Evolutionary conservation across 2,888 invertebrate genomes (phyloP).

Genomic region (Caenorhabditis auriculariae): DNA sequence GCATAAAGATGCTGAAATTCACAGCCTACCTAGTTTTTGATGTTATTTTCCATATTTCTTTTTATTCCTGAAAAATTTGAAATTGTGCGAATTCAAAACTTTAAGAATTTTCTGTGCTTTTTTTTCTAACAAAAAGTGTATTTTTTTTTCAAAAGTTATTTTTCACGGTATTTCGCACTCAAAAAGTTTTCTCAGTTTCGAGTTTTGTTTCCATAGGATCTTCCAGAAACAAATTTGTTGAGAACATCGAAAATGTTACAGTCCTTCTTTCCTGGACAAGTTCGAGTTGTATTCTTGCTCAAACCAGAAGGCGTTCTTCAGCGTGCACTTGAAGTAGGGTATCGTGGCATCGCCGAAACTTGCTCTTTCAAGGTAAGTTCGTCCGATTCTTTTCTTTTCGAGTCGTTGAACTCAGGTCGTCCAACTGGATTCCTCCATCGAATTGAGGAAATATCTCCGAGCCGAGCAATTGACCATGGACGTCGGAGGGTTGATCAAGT

Average conservation of each 20-base stretch:
- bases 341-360: conserved; percentile 58
- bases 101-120: no score
- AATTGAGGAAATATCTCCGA: conserved; percentile 83
- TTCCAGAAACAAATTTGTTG: background rate
- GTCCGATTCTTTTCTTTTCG: background rate
- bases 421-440: conserved; percentile 81
- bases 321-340: conserved; percentile 90
- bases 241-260: conserved; percentile 27
- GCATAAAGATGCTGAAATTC: no score
- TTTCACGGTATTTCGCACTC: conserved; percentile 2
- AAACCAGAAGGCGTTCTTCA: conserved; percentile 91
- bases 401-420: conserved; percentile 73
- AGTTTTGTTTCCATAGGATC: no score
- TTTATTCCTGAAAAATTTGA: no score
- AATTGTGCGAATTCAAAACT: conserved; percentile 19
- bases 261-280: conserved; percentile 57
- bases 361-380: conserved; percentile 54
- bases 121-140: conserved; percentile 9
- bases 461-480: conserved; percentile 78
- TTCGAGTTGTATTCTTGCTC: conserved; percentile 52
- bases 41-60: no score
- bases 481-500: conserved; percentile 83
- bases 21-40: no score
- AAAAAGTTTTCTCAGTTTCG: conserved; percentile 2
- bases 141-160: conserved; percentile 11